Percentiles rank a stretch among this genome's conserved stretches.
Conservation (phyloP, 2,797 vertebrate species). For the Hemibagrus guttatus region DNA sequence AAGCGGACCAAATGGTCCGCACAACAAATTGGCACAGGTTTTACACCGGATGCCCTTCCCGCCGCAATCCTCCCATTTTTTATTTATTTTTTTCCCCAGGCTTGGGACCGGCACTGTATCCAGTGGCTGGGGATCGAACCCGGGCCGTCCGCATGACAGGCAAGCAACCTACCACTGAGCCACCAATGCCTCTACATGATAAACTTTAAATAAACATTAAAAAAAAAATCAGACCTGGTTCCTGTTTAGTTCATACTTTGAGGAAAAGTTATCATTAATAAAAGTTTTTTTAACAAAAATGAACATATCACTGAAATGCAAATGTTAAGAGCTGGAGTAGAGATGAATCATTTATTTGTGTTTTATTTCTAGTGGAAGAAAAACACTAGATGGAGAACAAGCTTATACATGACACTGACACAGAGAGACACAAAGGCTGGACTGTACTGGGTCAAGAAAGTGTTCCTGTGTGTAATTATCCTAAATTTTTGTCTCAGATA, state of each 20-base stretch:
- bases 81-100: too few species aligned
- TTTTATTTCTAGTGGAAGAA: background rate
- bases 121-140: too few species aligned
- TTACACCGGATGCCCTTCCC: too few species aligned
- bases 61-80: too few species aligned
- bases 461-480: background rate
- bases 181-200: too few species aligned
- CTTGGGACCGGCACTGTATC: too few species aligned
- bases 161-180: too few species aligned
- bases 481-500: background rate
- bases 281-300: background rate
- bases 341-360: background rate
- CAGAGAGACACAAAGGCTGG: background rate
- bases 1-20: too few species aligned
- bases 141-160: too few species aligned
- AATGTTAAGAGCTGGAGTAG: background rate
- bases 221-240: too few species aligned
- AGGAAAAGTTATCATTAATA: background rate
- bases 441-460: background rate
- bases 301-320: background rate
- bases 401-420: background rate
- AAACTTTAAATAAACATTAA: background rate
- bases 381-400: background rate
- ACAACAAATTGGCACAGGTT: too few species aligned
- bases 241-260: background rate